Evolutionary conservation across 2,113 vertebrate genomes (phyloP).

Genomic region (Dermatemys mawii): DNA sequence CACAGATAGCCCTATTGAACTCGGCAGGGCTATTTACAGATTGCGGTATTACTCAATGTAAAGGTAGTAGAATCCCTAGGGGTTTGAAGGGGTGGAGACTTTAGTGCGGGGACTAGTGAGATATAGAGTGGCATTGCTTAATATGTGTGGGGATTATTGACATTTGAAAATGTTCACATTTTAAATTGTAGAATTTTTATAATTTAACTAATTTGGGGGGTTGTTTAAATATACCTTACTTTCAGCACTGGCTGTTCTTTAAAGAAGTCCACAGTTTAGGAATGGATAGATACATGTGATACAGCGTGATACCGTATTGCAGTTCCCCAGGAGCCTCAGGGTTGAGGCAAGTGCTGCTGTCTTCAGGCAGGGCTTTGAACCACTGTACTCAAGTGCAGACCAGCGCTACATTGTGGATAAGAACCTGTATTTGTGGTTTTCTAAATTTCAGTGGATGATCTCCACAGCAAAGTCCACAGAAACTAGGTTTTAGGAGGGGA

Average conservation of each 20-base stretch:
- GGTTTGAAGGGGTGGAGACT: rapidly evolving
- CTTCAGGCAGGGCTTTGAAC: background rate
- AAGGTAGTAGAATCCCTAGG: background rate
- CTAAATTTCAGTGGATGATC: background rate
- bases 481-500: conserved; percentile 8
- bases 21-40: background rate
- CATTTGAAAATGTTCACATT: background rate
- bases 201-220: background rate
- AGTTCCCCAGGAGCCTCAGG: background rate
- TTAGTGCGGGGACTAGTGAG: background rate
- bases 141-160: background rate
- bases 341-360: background rate
- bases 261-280: background rate
- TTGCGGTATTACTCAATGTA: background rate
- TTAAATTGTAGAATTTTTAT: background rate
- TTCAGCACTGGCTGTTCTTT: background rate
- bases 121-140: background rate
- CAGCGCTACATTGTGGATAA: conserved; percentile 1
- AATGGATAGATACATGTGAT: background rate
- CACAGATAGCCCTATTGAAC: background rate
- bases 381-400: background rate
- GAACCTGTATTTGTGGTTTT: conserved; percentile 3
- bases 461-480: background rate
- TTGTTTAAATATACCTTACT: background rate
- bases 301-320: background rate